Evolutionary conservation across 2,113 vertebrate species (phyloP).

Genomic region (Helogale parvula): DNA sequence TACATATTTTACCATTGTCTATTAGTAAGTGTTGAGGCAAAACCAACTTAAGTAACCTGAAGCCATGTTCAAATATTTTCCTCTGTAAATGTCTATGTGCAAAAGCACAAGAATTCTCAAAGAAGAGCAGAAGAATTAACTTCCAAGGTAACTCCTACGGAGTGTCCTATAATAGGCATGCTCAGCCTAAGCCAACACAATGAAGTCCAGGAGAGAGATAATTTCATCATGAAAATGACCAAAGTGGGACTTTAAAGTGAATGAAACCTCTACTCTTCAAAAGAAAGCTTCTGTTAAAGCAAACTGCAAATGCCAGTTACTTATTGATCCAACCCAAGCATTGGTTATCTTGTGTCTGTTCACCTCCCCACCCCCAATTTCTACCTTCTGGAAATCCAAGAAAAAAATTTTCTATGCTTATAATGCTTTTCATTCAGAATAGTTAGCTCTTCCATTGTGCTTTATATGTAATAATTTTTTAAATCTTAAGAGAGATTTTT

Average conservation of each 20-base stretch:
- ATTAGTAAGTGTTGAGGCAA: conserved; percentile 4
- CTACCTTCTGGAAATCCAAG: conserved; percentile 72
- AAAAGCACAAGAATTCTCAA: neutral
- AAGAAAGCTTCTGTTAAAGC: conserved; percentile 77
- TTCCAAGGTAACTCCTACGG: neutral
- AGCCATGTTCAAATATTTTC: neutral
- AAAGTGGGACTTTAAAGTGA: neutral
- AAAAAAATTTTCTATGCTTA: conserved; percentile 47
- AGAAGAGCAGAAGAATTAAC: conserved; percentile 17
- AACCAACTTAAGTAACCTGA: neutral
- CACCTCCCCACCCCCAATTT: conserved; percentile 52
- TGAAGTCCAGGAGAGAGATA: neutral
- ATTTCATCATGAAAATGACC: conserved; percentile 33
- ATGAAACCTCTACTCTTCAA: conserved; percentile 70
- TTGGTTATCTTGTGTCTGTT: conserved; percentile 73
- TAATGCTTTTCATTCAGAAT: conserved; percentile 35
- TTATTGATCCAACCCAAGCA: conserved; percentile 80
- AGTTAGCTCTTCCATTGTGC: neutral
- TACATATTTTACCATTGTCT: neutral
- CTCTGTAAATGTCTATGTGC: neutral
- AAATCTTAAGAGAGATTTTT: neutral
- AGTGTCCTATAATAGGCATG: neutral
- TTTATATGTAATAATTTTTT: neutral
- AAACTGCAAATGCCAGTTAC: conserved; percentile 76
- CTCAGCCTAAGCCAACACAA: neutral